Evolutionary conservation across 2,888 invertebrate species (phyloP), one percentile per base, ranked within the genome.

Genomic region (Drosophila neonasuta): DNA sequence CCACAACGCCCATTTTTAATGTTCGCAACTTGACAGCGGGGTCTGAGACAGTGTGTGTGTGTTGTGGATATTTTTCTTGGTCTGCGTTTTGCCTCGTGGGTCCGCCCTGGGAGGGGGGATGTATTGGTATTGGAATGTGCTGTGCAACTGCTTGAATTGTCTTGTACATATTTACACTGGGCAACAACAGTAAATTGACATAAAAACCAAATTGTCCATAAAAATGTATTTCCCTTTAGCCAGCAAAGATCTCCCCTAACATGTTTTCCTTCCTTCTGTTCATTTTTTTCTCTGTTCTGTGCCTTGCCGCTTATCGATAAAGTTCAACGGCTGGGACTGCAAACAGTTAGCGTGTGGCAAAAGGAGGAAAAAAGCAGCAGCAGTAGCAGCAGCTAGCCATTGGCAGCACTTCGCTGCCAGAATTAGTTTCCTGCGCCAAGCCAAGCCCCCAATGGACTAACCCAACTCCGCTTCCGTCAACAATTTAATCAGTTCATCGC

Each of bases 191-290:
- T 81, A 83, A 83, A 83, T 83, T 83, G 83, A 83, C 83, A 83
- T 83, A 83, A 83, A 83, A 83, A 84, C 86, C 83, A 83, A 83
- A 83, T 83, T 83, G 83, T 83, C 86, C 87, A 83, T 83, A 83
- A 83, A 83, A 83, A 81, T 86, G 83, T 83, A 86, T 83, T 83
- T 81, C 79, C 85, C 80, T 80, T 80, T 80, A 69, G 85, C 80
- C 85, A 71, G 66, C 74, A 75, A 73, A 81, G 71, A 79, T 72
- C 63, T 72, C 73, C 79, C 71, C 73, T 15, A 57, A 56, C 68
- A 62, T 67, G 46, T 54, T 58, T 69, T 62, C 49, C 45, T 62
- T 56, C 56, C 15, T 42, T 62, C 41, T 45, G 42, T 48, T 58
- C 4, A 1, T 20, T 44, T 20, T 55, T 58, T 42, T 56, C 60